phyloP scores from a whole-genome alignment of 2,113 vertebrate genomes.

The Thymallus thymallus region DNA sequence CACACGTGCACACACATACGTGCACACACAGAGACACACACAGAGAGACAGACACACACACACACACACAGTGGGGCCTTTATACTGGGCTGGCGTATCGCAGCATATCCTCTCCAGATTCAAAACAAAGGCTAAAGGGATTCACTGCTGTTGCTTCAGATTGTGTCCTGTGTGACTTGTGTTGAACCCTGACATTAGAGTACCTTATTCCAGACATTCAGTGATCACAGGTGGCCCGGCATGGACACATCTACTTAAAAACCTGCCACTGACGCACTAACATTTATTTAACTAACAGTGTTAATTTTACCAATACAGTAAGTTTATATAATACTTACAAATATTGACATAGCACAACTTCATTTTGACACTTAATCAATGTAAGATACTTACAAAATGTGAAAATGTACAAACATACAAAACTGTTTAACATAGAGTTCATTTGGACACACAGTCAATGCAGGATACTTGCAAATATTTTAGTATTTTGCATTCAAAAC shows the following conservation, averaged over 20 bases:
- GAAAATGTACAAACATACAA: too few species aligned
- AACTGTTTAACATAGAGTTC: too few species aligned
- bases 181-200: neutral
- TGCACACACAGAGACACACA: constrained; percentile 5
- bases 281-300: neutral
- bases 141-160: neutral
- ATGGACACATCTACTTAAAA: neutral
- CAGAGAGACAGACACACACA: constrained; percentile 15
- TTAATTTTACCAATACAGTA: neutral
- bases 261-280: neutral
- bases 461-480: too few species aligned
- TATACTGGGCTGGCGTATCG: neutral
- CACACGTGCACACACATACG: constrained; percentile 14
- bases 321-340: neutral
- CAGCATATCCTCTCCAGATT: constrained; percentile 1
- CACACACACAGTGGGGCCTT: constrained; percentile 3
- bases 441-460: too few species aligned
- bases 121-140: constrained; percentile 10
- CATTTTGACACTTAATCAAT: too few species aligned
- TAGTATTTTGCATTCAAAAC: too few species aligned
- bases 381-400: too few species aligned
- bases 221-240: neutral
- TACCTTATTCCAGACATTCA: neutral
- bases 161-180: neutral
- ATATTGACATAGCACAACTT: too few species aligned